Percentiles rank a stretch among this genome's conserved stretches.
These are phyloP conservation scores for Phoebastria nigripes DNA, from an alignment of 2,797 vertebrate species.

Conservation along the genomic window DNA sequence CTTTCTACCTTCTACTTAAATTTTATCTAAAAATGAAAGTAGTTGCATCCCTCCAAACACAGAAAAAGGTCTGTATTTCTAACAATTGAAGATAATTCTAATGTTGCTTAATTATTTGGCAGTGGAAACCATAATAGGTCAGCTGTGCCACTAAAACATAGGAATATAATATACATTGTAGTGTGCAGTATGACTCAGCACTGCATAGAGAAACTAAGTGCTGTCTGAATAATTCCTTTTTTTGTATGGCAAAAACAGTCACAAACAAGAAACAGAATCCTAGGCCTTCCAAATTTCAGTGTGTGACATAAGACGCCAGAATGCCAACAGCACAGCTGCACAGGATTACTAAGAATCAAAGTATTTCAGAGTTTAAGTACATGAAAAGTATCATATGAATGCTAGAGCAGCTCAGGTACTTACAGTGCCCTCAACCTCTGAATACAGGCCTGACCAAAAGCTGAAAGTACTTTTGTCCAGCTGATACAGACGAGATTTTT, in stretches of 20 bases:
- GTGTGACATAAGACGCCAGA: rapidly evolving
- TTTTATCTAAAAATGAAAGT: neutral
- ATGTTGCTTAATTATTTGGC: neutral
- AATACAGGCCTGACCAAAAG: slow-evolving; percentile 98
- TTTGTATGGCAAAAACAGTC: neutral
- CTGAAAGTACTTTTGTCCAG: slow-evolving; percentile 98
- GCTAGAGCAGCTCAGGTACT: slow-evolving; percentile 52
- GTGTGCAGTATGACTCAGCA: neutral
- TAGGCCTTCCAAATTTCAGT: neutral
- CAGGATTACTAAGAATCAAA: neutral
- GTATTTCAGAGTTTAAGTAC: neutral
- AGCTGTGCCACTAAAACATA: neutral
- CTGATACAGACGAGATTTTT: slow-evolving; percentile 96
- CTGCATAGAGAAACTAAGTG: neutral
- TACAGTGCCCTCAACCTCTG: slow-evolving; percentile 94
- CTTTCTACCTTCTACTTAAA: neutral
- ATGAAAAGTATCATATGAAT: neutral
- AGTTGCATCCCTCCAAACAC: neutral
- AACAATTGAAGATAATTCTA: neutral
- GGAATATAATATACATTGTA: neutral
- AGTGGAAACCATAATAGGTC: neutral
- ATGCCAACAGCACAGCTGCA: neutral
- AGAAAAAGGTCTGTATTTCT: neutral
- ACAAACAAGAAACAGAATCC: neutral
- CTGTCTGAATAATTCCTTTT: neutral